Percentiles rank a stretch among this genome's conserved stretches.
Evolutionary conservation across 2,888 invertebrate species (phyloP).

Genomic region (Napeogenes sylphis): DNA sequence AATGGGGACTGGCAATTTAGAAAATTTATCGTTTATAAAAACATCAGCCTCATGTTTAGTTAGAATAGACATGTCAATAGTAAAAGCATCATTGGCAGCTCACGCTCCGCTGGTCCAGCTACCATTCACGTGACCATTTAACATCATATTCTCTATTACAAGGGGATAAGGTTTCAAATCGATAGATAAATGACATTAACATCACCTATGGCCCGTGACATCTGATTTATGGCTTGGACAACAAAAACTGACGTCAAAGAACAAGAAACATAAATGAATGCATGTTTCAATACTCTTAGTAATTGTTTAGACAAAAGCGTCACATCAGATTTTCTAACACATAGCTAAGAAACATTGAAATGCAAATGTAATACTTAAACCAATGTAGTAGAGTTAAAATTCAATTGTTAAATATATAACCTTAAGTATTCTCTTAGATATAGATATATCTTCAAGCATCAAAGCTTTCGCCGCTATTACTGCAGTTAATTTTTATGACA

Average conservation of each 20-base stretch:
- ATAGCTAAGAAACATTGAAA: conserved; percentile 13
- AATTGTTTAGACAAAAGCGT: conserved; percentile 74
- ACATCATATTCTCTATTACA: conserved; percentile 14
- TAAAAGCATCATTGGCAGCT: conserved; percentile 57
- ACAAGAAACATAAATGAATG: conserved; percentile 73
- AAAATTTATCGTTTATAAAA: conserved; percentile 67
- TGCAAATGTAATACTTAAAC: conserved; percentile 33
- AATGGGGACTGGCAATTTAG: conserved; percentile 53
- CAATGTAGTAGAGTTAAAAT: conserved; percentile 24
- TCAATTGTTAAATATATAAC: not conserved
- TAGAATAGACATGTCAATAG: conserved; percentile 66
- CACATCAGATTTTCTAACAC: conserved; percentile 33
- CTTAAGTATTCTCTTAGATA: conserved; percentile 12
- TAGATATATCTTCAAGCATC: conserved; percentile 61
- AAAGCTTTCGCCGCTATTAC: conserved; percentile 68
- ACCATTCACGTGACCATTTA: conserved; percentile 28
- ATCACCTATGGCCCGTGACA: conserved; percentile 46
- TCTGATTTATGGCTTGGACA: conserved; percentile 74
- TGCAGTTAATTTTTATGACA: conserved; percentile 74
- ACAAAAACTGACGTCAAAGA: conserved; percentile 69
- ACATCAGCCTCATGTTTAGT: conserved; percentile 54
- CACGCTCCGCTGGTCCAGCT: conserved; percentile 40
- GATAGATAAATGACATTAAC: conserved; percentile 20
- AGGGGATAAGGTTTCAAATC: conserved; percentile 40
- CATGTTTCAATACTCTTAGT: conserved; percentile 68